Evolutionary conservation across 2,888 invertebrate species (phyloP), one percentile per base, ranked within the genome.

Genomic region (Ceriagrion tenellum): DNA sequence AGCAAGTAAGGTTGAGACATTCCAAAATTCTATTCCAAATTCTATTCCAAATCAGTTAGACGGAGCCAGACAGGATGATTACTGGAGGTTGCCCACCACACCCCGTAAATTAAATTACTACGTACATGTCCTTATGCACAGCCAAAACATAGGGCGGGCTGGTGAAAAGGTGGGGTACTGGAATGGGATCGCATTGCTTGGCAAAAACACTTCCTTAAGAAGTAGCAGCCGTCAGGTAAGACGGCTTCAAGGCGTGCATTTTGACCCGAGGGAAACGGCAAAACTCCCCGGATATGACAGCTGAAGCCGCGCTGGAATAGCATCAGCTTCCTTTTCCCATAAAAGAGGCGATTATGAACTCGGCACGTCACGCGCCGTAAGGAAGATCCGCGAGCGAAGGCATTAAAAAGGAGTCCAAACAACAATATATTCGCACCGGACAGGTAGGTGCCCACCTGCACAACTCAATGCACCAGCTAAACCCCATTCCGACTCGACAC

Each of bases 361-460:
- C n/a, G 16, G 13, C 81, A 81, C 35, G 35, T 81, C 81, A 35
- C 16, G 35, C 16, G 81, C 59, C 12, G 59, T 10, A 59, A 59
- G 81, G 81, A 18, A 26, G 35, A 18, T 8, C n/a, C 20, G n/a
- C 69, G 35, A 35, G 35, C 3, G 35, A 69, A 35, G 26, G 81
- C 81, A 81, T 81, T 35, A 81, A 59, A n/a, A 47, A 35, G 81
- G 35, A 16, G 18, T 35, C 16, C 81, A 8, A 69, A 69, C 81
- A 59, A 59, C 59, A 20, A 2, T 8, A 59, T 2, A 81, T 35
- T 35, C 81, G 81, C 18, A n/a, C 69, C 81, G 35, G 81, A 81
- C 81, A 81, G 81, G 81, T 81, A 81, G 81, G 81, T 81, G 81
- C 81, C 81, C 30, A 81, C 81, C 81, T 81, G 81, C 81, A 30